Evolutionary conservation across 2,888 invertebrate species (phyloP), one percentile per base, ranked within the genome.

Genomic region (Drosophila niveifrons): DNA sequence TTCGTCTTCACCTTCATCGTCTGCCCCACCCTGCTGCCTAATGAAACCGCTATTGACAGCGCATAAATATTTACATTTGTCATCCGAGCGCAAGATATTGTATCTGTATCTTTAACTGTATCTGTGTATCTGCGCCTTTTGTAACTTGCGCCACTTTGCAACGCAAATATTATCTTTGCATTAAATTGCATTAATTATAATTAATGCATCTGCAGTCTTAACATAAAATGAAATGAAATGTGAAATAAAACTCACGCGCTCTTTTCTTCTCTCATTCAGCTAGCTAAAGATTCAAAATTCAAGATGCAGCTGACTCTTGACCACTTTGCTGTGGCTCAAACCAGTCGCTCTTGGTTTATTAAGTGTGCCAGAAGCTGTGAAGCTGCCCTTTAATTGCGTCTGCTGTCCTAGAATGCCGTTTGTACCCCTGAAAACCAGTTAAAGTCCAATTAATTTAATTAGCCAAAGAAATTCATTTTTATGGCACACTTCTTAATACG

Each of bases 51-150:
- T 72, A 73, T 74, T 74, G 73, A 70, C 73, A 59, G 36, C 48
- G 44, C 43, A 67, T 76, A 76, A 75, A 75, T 61, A 75, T 75
- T 76, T 72, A 39, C 67, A 36, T 53, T 72, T 64, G 55, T 56
- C 73, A 69, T 13, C 53, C 2, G 41, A 52, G 29, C 23, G 23
- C 15, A 55, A 36, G 71, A 50, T 66, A 71, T 50, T 57, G 23
- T 36, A 58, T 31, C 68, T 62, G 36, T 59, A 59, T 66, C 59
- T 59, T 8, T 10, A 34, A 1, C 34, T 13, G 36, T 36, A 36
- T 36, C 39, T 48, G 41, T 47, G 39, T 3, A 36, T 51, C 13
- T 31, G 31, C 3, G 3, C 1, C 31, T 31, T 31, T 15, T 29
- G 29, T 43, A 53, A 11, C 53, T 15, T 15, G 13, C 3, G 29